Base-by-base conservation (phyloP, 2,113 vertebrate species). In the Lucifuga dentata region DNA sequence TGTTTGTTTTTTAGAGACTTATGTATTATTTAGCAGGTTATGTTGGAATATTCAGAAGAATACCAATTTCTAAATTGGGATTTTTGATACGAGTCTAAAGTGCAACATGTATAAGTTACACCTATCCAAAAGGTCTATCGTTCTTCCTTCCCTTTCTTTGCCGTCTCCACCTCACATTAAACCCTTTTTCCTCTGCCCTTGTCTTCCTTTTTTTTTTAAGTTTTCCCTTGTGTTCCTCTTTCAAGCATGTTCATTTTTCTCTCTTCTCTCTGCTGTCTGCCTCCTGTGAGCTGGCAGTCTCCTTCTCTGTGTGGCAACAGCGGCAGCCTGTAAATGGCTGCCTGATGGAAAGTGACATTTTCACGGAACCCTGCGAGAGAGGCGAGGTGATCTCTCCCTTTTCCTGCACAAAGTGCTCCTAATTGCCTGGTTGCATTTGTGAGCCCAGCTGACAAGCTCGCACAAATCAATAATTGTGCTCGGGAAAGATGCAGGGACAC, bases 311-410 rank as follows among this genome's bases (percentile, higher is more conserved):
- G 57, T 59, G 3, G 70, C 49, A 38, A 46, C 51, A 36, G 59
- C 71, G 62, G 75, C 73, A 62, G 76, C 70, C 83, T 81, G 66
- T 85, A 90, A 90, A 90, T 90, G 76, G 84, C 85, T 61, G 83
- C 67, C 86, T 88, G 88, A 90, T 88, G 80, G 85, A 90, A 88
- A 88, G 90, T 92, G 92, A 91, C 92, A 93, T 92, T 93, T 93
- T 87, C 87, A 80, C 80, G 84, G 81, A 74, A 81, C 69, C 55
- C 73, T 77, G 74, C 20, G 81, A 84, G 76, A 69, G 86, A 58
- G 82, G 78, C 61, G 46, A 85, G 88, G 84, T 88, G 79, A 89
- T 86, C 86, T 84, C 83, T 84, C 74, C 69, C 70, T 79, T 91
- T 85, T 83, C 81, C 74, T 67, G 72, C 87, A 84, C 86, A 82